Evolutionary conservation across 2,888 invertebrate species (phyloP).

Genomic region (Euproctis similis): DNA sequence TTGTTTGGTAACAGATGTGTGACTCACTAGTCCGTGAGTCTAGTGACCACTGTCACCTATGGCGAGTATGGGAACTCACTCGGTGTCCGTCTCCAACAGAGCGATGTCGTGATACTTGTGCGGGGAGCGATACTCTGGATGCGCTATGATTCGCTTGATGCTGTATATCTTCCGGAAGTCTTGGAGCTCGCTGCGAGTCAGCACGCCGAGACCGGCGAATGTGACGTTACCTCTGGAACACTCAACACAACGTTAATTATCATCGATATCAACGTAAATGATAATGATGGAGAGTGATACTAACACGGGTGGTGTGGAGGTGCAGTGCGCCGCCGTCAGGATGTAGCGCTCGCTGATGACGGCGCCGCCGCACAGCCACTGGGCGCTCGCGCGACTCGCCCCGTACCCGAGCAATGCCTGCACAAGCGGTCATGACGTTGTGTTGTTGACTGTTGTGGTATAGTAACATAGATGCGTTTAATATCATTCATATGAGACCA

Average conservation of each 20-base stretch:
- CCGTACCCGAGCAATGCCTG: slow-evolving; percentile 5
- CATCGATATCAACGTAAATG: too few relatives aligned
- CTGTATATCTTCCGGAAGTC: slow-evolving; percentile 1
- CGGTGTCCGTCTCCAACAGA: slow-evolving; percentile 10
- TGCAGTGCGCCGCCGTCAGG: slow-evolving; percentile 4
- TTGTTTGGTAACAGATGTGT: neutral
- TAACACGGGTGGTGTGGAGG: neutral
- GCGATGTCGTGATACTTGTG: slow-evolving; percentile 21
- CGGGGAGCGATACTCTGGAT: slow-evolving; percentile 15
- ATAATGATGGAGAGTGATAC: neutral
- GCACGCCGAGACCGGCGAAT: neutral
- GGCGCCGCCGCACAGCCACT: slow-evolving; percentile 3
- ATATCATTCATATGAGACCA: too few relatives aligned
- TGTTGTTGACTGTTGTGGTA: too few relatives aligned
- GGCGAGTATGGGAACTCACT: too few relatives aligned
- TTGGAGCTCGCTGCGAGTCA: neutral
- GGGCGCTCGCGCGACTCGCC: neutral
- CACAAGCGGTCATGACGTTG: too few relatives aligned
- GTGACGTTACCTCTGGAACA: neutral
- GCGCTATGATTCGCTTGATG: slow-evolving; percentile 6
- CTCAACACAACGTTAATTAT: too few relatives aligned
- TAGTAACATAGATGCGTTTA: too few relatives aligned
- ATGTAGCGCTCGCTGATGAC: slow-evolving; percentile 3
- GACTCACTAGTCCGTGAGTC: neutral
- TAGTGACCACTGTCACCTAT: neutral